phyloP scores from a whole-genome alignment of 2,888 invertebrate species.

The Scaptomyza cyrtandrae region DNA sequence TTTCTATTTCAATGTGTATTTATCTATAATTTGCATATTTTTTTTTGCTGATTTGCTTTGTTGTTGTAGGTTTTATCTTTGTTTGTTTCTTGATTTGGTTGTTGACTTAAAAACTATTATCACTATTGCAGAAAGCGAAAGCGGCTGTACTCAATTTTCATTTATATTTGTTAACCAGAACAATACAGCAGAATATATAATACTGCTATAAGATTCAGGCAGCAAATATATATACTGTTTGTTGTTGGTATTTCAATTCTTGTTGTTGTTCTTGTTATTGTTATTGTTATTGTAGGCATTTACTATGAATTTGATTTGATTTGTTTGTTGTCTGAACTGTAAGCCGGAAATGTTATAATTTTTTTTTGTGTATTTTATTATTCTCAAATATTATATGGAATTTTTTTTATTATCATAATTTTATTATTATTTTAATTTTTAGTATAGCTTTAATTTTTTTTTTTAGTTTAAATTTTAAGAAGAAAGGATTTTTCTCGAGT shows the following conservation, averaged over 20 bases:
- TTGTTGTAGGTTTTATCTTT: constrained; percentile 37
- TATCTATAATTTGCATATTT: constrained; percentile 62
- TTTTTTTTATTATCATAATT: constrained; percentile 44
- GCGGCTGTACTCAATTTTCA: constrained; percentile 77
- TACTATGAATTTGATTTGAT: constrained; percentile 60
- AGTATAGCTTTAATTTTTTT: constrained; percentile 48
- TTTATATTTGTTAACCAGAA: constrained; percentile 28
- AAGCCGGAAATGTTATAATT: constrained; percentile 60
- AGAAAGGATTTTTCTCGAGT: constrained; percentile 68
- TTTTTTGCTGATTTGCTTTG: constrained; percentile 47
- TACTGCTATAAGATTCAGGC: constrained; percentile 15
- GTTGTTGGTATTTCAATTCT: constrained; percentile 45
- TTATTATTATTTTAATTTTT: constrained; percentile 18
- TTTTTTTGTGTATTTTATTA: constrained; percentile 31
- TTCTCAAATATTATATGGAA: constrained; percentile 48
- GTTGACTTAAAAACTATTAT: constrained; percentile 84
- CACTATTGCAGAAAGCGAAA: constrained; percentile 85
- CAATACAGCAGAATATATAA: constrained; percentile 1
- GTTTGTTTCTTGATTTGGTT: constrained; percentile 60
- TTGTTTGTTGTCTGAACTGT: constrained; percentile 56
- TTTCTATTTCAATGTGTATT: constrained; percentile 67
- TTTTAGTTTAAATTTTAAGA: constrained; percentile 58
- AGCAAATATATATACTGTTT: constrained; percentile 3
- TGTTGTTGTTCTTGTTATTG: constrained; percentile 51
- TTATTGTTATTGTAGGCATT: constrained; percentile 70